Percentiles rank a stretch among this genome's conserved stretches.
Conservation (phyloP, 1,140 invertebrate species). For the Helicoverpa armigera region DNA sequence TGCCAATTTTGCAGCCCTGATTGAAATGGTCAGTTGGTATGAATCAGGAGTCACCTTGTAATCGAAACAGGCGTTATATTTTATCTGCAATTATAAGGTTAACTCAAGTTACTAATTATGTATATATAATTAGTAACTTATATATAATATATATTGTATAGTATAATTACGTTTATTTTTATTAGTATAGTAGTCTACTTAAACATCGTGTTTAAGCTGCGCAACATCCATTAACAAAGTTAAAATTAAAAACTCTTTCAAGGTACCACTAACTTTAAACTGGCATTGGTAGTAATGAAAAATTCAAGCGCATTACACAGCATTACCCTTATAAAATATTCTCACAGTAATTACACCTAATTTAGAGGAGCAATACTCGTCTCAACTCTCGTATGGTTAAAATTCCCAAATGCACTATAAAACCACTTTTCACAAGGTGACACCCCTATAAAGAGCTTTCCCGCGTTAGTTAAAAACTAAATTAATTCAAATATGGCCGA, state of each 20-base stretch:
- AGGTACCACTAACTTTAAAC: background rate
- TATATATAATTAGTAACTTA: too few relatives aligned
- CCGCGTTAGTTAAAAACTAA: conserved; percentile 74
- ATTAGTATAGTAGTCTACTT: background rate
- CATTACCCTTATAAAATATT: conserved; percentile 43
- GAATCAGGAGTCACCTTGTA: too few relatives aligned
- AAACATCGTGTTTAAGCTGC: background rate
- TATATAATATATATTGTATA: too few relatives aligned
- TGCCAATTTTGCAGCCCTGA: too few relatives aligned
- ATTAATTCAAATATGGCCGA: conserved; percentile 76
- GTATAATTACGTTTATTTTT: too few relatives aligned
- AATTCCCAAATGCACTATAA: conserved; percentile 54
- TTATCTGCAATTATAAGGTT: too few relatives aligned
- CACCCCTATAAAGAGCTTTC: conserved; percentile 62
- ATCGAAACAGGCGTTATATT: too few relatives aligned
- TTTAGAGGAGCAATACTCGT: conserved; percentile 46
- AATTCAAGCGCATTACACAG: conserved; percentile 29
- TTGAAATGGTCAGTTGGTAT: too few relatives aligned
- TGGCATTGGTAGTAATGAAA: conserved; percentile 6
- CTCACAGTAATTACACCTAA: conserved; percentile 46
- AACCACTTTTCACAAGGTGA: conserved; percentile 55
- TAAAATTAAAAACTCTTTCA: background rate
- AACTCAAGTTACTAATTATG: too few relatives aligned
- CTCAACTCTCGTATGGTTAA: conserved; percentile 39
- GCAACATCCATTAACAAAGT: background rate